Conservation (phyloP, 2,113 vertebrate genomes). For the human region DNA sequence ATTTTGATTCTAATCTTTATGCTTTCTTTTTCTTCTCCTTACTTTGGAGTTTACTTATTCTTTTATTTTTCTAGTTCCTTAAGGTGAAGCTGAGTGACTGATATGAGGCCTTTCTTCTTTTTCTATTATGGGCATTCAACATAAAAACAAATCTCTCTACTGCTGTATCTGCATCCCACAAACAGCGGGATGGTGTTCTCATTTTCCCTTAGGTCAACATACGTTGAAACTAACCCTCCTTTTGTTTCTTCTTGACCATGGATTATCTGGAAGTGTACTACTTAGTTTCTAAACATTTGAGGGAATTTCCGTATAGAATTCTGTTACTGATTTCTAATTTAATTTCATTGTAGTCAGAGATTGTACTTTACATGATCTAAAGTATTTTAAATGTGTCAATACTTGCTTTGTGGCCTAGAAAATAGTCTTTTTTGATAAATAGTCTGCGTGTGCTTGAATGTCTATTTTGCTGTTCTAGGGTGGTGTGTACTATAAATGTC, state of each 20-base stretch:
- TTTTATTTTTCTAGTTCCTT: not conserved
- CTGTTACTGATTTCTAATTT: not conserved
- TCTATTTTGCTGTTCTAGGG: not conserved
- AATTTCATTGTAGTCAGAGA: not conserved
- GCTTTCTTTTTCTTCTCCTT: not conserved
- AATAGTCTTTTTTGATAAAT: no score
- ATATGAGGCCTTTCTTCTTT: not conserved
- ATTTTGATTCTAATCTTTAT: no score
- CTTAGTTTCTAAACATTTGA: not conserved
- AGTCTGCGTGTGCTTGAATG: not conserved
- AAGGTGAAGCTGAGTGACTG: not conserved
- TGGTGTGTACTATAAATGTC: not conserved
- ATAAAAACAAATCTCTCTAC: not conserved
- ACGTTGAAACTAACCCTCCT: not conserved
- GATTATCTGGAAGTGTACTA: not conserved
- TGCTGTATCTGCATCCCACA: not conserved
- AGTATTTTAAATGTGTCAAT: not conserved
- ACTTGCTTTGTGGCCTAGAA: not conserved
- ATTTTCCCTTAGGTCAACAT: not conserved
- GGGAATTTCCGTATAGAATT: not conserved
- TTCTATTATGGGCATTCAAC: no score
- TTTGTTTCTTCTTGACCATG: not conserved
- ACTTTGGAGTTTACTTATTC: not conserved
- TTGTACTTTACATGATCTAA: not conserved
- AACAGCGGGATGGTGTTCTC: not conserved